Base-by-base conservation (phyloP, 2,113 vertebrate genomes). In the Orcinus orca region DNA sequence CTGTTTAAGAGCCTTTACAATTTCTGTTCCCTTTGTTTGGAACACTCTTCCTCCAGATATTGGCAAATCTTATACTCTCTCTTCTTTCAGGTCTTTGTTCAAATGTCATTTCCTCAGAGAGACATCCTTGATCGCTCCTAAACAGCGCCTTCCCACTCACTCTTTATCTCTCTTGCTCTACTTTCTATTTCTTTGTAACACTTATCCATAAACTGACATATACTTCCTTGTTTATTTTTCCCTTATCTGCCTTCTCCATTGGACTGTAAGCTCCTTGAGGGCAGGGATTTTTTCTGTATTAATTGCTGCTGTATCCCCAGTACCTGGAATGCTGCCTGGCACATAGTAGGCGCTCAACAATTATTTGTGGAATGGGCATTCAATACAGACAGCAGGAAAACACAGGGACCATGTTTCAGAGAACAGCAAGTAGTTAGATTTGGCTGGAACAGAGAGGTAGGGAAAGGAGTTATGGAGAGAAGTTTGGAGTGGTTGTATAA, bases 101-200 rank as follows among this genome's bases (percentile, higher is more conserved):
- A 90, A 90, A 96, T 87, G 50, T 70, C 18, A 81, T 70, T 88
- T 93, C 33, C 13, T 90, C 77, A 92, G 29, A 95, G 31, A 90
- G 68, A 81, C 31, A 92, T 70, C 67, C 36, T 76, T 93, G 47
- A 83, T 50, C 23, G 62, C 47, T 58, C 25, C 91, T 88, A 90
- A 93, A 74, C 14, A 60, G 8, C n/a, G 88, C 60, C 41, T 85
- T 95, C 36, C 21, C 47, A 26, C 29, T 95, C 47, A 90, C 3
- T 68, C 10, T 55, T 73, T 88, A 29, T 85, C 20, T 90, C 65
- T 20, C 25, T 81, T 85, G 6, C 26, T 93, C 36, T 41, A 53
- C 14, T 91, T 85, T 65, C 70, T 91, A 12, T 76, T 74, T 91
- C n/a, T 95, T n/a, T 63, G 36, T 84, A 95, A 26, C 33, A 80